Conservation (phyloP, 1,140 invertebrate genomes). For the Trinorchestia longiramus region DNA sequence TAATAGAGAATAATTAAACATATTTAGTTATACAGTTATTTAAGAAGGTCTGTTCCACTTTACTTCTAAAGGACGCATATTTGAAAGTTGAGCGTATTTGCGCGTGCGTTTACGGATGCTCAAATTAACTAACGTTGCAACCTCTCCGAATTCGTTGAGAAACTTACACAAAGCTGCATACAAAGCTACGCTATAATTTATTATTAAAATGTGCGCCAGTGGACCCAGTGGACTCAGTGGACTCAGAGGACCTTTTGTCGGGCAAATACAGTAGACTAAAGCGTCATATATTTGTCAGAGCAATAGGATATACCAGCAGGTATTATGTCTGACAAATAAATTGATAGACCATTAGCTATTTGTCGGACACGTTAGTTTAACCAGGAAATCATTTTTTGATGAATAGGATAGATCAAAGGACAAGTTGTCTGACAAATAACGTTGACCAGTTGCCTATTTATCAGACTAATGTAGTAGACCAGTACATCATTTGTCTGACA, state of each 20-base stretch:
- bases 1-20: not conserved
- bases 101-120: not conserved
- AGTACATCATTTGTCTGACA: not conserved
- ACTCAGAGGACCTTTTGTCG: not conserved
- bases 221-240: not conserved
- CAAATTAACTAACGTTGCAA: not conserved
- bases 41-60: not conserved
- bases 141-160: not conserved
- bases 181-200: not conserved
- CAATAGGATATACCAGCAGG: not conserved
- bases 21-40: not conserved
- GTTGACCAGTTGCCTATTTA: not conserved
- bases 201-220: not conserved
- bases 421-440: not conserved
- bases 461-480: not conserved
- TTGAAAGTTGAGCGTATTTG: not conserved
- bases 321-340: not conserved
- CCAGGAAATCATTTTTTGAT: not conserved
- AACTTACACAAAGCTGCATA: not conserved
- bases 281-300: not conserved
- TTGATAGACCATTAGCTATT: not conserved
- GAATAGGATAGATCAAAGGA: not conserved
- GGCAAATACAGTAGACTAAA: not conserved
- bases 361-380: not conserved
- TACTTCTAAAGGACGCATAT: not conserved